Base-by-base conservation (phyloP, 2,113 vertebrate genomes). In the Alectura lathami region DNA sequence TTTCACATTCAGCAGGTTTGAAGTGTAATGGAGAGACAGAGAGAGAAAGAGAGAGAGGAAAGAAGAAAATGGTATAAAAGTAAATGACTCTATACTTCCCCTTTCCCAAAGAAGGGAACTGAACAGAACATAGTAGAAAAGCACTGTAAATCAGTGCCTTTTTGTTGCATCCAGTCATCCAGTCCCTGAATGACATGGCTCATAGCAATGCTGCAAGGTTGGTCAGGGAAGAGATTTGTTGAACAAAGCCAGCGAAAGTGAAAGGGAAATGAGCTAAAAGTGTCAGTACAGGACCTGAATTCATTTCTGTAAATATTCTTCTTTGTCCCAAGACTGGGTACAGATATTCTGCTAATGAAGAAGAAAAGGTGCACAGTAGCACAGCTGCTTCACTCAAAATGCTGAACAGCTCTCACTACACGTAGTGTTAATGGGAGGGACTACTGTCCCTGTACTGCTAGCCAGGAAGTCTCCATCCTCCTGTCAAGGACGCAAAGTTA, bases 81-180 rank as follows among this genome's bases (percentile, higher is more conserved):
- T 48, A 66, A 64, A 5, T 36, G 36, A 9, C 27, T 66, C 3
- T 22, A 48, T 51, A n/a, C 4, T 60, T 2, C 4, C 13, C 53
- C 11, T 18, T 83, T 21, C 20, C 6, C 13, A 51, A 70, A 50
- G 22, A 62, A 57, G 1, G 66, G 22, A 89, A 51, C 12, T 42
- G 8, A 17, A 30, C 5, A 62, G 13, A 73, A 36, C n/a, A 51
- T 2, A 73, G 30, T 13, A 42, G 51, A 11, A 67, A 80, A 68
- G 5, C 0, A 0, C 16, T 60, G 6, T 22, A 88, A 85, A 67
- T 79, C 18, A 32, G 0, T 27, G 11, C 8, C 4, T 26, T 81
- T 70, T 62, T 48, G 27, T 9, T 15, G 8, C 32, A 42, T 57
- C 23, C 32, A 22, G 4, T 40, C 29, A 6, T n/a, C n/a, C 3